Base-by-base conservation (phyloP, 2,113 vertebrate species). In the Ramphastos sulfuratus region DNA sequence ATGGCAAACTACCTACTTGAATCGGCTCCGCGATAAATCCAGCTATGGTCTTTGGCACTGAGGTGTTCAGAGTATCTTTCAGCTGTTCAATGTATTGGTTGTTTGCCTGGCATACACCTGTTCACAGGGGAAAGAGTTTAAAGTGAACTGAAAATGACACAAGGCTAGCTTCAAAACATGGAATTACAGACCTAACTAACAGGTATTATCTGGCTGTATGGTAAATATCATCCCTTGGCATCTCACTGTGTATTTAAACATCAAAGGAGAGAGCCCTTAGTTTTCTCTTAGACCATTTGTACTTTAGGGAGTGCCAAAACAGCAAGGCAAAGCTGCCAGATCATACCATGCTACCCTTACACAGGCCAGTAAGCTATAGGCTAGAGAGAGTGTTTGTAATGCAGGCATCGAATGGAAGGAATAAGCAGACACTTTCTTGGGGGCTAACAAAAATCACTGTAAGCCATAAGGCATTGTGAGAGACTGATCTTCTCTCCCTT, bases 21-120 rank as follows among this genome's bases (percentile, higher is more conserved):
- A 99, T 99, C 12, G 99, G 98, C 92, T 99, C 99, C 63, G 97
- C 98, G 42, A 99, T 99, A 96, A 99, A 99, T 81, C 97, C 99
- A 84, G 99, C 99, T 28, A 99, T 96, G 54, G 82, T 96, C 80
- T 94, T 97, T 54, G 98, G 96, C 46, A 99, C 98, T 6, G 97
- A 97, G 4, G 98, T 99, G 30, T 66, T 96, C 73, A 99, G 97
- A 4, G 98, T 98, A 7, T 99, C 99, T 97, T 98, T 98, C 80
- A 99, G 97, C 91, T 99, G 98, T 37, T 97, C 97, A 12, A 99
- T 97, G 82, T 99, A 99, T 17, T 96, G 96, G 23, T 98, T 97
- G 6, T 98, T 98, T 66, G 99, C 99, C 65, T 97, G 94, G 95
- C 99, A 99, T n/a, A 92, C 87, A 85, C 96, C 99, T 99, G 96